Evolutionary conservation across 1,140 invertebrate species (phyloP), one percentile per base, ranked within the genome.

Genomic region (Parasteatoda tepidariorum): DNA sequence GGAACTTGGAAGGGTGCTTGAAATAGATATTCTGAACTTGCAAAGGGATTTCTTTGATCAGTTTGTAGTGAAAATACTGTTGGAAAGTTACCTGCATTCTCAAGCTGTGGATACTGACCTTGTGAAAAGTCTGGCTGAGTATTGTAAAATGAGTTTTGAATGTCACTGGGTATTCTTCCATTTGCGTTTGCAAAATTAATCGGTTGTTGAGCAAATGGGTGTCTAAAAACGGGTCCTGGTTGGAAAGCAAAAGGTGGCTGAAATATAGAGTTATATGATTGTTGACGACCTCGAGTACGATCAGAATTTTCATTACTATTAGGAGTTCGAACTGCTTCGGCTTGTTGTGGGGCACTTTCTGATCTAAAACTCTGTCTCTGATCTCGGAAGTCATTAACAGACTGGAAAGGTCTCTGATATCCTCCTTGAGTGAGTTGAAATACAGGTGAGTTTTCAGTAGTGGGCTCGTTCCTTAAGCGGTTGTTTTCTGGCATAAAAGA

Each of bases 371-470:
- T 6, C 18, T 64, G 57, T 3, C 26, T 5, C 22, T 7, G 22
- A 4, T 48, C 38, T 48, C 38, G 9, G 18, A 48, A 48, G 9
- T 18, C 18, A 15, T 28, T 7, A 4, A 30, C 24, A 5, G 22
- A 18, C 22, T n/a, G 13, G 26, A n/a, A n/a, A 4, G 55, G 33
- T 70, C 55, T 59, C 18, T 64, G 59, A 26, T 82, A 82, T n/a
- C 78, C 78, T 0, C 78, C 78, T 48, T 82, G 78, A 3, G 66
- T 82, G 6, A 82, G 28, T n/a, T 82, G 66, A 5, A 82, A n/a
- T 15, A 70, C 11, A 9, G 78, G 78, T 15, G 78, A 28, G 41
- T 48, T 62, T 30, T 78, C 75, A 55, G 22, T 31, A 28, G 9
- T 15, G 22, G 68, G 9, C 0, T 75, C 18, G 9, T 18, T 9